Conservation (phyloP, 2,888 invertebrate genomes). For the Dasypolia templi region DNA sequence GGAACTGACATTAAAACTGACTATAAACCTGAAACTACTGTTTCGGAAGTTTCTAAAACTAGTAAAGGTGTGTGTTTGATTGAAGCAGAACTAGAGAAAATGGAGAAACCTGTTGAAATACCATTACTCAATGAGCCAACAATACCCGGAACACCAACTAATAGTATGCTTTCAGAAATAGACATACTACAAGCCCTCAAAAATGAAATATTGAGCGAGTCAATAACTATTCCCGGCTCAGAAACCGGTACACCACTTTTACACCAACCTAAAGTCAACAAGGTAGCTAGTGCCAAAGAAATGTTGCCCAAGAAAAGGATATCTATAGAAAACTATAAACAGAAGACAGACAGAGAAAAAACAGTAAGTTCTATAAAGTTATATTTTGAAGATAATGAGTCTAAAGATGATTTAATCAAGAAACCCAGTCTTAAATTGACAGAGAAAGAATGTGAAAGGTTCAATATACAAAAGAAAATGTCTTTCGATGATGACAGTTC, state of each 20-base stretch:
- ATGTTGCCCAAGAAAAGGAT: constrained; percentile 84
- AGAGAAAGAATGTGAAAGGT: constrained; percentile 87
- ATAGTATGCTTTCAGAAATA: constrained; percentile 82
- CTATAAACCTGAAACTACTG: not conserved
- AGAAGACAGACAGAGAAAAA: constrained; percentile 70
- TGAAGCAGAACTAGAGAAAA: constrained; percentile 57
- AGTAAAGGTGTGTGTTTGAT: constrained; percentile 35
- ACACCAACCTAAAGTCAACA: constrained; percentile 85
- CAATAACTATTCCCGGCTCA: constrained; percentile 74
- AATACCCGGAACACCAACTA: constrained; percentile 67
- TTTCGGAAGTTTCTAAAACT: constrained; percentile 18
- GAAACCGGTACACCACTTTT: constrained; percentile 80
- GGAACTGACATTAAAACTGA: constrained; percentile 26
- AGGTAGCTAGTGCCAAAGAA: constrained; percentile 81
- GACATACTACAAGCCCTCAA: constrained; percentile 88
- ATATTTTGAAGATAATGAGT: constrained; percentile 61
- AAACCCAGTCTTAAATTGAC: constrained; percentile 87
- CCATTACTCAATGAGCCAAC: constrained; percentile 80
- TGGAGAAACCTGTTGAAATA: constrained; percentile 73
- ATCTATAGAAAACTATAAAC: constrained; percentile 88
- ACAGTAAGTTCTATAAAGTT: constrained; percentile 62
- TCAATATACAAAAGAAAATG: constrained; percentile 80
- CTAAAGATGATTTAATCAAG: constrained; percentile 75
- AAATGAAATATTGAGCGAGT: constrained; percentile 86
- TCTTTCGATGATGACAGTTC: constrained; percentile 77